phyloP scores from a whole-genome alignment of 2,797 vertebrate genomes.

The Clarias platycephalus region DNA sequence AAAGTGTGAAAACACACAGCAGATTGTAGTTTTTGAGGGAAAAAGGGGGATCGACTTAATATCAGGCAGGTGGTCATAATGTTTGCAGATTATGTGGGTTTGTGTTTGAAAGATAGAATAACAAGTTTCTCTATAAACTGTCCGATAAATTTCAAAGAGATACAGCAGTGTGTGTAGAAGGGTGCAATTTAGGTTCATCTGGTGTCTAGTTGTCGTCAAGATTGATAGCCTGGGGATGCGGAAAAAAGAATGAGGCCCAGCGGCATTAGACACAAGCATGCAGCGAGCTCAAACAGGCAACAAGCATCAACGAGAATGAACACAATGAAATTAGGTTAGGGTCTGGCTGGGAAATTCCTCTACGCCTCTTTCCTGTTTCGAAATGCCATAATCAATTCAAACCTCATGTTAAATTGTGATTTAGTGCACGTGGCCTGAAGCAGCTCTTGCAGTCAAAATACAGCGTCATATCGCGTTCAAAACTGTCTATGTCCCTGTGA shows the following conservation, averaged over 20 bases:
- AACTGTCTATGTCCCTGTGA: not conserved
- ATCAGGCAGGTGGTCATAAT: too few relatives aligned
- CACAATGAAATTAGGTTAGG: not conserved
- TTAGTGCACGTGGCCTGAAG: not conserved
- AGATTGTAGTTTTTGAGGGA: too few relatives aligned
- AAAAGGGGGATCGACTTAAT: too few relatives aligned
- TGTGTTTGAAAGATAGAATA: not conserved
- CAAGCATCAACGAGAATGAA: slow-evolving; percentile 7
- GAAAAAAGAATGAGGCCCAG: slow-evolving; percentile 8
- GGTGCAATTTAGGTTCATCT: not conserved
- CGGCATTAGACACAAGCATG: slow-evolving; percentile 5
- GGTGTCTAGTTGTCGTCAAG: slow-evolving; percentile 43
- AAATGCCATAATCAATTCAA: not conserved
- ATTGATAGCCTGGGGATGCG: not conserved
- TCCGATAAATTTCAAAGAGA: not conserved
- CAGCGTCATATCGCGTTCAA: not conserved
- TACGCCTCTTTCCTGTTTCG: not conserved
- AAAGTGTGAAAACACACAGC: too few relatives aligned
- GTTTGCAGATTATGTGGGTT: not conserved
- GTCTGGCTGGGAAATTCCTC: not conserved
- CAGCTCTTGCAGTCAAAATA: slow-evolving; percentile 10
- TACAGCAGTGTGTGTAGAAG: not conserved
- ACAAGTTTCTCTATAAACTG: not conserved
- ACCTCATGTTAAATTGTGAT: slow-evolving; percentile 1
- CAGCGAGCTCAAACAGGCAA: slow-evolving; percentile 30